Evolutionary conservation across 1,140 invertebrate species (phyloP), one percentile per base, ranked within the genome.

Genomic region (Eupristina koningsbergeri): DNA sequence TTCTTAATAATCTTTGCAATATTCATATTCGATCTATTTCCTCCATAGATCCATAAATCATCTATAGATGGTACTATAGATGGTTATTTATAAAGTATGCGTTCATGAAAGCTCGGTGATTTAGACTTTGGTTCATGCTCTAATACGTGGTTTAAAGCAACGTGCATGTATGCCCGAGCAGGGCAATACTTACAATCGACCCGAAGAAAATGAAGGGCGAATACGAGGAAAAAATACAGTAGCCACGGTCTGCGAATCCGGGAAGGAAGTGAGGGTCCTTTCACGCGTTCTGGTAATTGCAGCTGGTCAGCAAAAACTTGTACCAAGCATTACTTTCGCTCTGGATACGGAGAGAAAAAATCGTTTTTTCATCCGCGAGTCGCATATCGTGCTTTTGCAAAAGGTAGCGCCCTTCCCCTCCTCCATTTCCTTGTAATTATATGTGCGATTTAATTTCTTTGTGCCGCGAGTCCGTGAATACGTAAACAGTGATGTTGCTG

Each of bases 271-370:
- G 69, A 73, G 69, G 22, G 69, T 73, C 69, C 36, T 8, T 13
- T 17, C 15, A 9, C 8, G 8, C 47, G 15, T 50, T 17, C 47
- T 50, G 41, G 39, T 73, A 47, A 73, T 73, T 67, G 64, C 34
- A 67, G 64, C 19, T 17, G 64, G 64, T 67, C 64, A 67, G 64
- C 64, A 34, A 67, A 67, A 67, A 67, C 36, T 67, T n/a, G 64
- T 36, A n/a, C 34, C 34, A 7, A 15, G 64, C 34, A 67, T 67
- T 36, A 36, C 64, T 34, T 67, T 67, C 34, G 64, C 29, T 31
- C 8, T 36, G 15, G 31, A 67, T 34, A 34, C 64, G 36, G n/a
- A n/a, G n/a, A 36, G 64, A 67, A 34, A 67, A 67, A 67, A 19
- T 67, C 64, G 34, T 36, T 67, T 67, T 67, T n/a, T n/a, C n/a